Conservation (phyloP, 2,797 vertebrate species). For the Coregonus ussuriensis region DNA sequence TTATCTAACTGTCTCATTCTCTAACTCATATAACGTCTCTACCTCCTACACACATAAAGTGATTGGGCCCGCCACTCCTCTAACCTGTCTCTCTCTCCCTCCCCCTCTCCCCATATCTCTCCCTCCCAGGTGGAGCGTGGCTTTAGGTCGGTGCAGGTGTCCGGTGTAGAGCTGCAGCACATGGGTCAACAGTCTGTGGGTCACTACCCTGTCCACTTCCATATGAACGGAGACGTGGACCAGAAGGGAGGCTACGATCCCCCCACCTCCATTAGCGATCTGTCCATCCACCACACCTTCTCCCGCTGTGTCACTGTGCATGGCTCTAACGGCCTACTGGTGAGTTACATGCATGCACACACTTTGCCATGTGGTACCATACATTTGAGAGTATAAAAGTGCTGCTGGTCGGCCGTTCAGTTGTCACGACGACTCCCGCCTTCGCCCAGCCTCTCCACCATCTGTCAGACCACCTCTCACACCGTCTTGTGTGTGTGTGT, state of each 20-base stretch:
- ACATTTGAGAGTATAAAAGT: background rate
- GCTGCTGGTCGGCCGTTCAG: background rate
- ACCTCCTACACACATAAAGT: background rate
- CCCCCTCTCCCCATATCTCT: background rate
- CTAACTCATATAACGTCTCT: too few relatives aligned
- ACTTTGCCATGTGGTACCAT: background rate
- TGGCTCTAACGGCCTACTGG: conserved; percentile 90
- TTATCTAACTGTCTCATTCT: too few relatives aligned
- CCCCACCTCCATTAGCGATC: conserved; percentile 81
- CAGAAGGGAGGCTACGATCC: conserved; percentile 87
- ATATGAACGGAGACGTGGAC: conserved; percentile 92
- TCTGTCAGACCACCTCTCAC: too few relatives aligned
- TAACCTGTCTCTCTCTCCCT: background rate
- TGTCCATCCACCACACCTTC: conserved; percentile 89
- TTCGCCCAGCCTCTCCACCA: background rate
- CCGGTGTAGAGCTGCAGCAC: conserved; percentile 87
- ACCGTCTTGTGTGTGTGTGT: too few relatives aligned
- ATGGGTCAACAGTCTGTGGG: conserved; percentile 98
- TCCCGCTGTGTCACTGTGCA: conserved; percentile 87
- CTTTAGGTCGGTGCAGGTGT: conserved; percentile 86
- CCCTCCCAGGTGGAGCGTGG: conserved; percentile 81
- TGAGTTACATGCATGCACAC: conserved; percentile 65
- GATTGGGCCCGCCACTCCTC: background rate
- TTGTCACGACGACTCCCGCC: too few relatives aligned
- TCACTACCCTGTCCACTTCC: conserved; percentile 95